phyloP scores from a whole-genome alignment of 2,797 vertebrate species.

The Ceyx erithaca region DNA sequence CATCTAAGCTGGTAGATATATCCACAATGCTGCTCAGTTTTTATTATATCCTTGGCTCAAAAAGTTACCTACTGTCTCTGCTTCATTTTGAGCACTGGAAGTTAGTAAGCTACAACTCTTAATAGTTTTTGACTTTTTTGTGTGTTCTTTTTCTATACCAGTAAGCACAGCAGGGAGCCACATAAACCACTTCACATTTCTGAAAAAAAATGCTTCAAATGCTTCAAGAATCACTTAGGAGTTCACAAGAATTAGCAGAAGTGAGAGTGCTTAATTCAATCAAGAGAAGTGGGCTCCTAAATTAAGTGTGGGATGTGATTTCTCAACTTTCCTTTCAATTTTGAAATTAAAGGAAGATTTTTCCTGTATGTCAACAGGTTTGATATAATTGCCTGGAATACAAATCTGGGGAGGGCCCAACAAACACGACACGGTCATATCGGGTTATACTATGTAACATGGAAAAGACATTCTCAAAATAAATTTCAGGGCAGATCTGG shows the following conservation, averaged over 20 bases:
- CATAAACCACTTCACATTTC: conserved; percentile 1
- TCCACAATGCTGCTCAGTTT: not conserved
- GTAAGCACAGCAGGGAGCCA: not conserved
- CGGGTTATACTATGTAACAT: not conserved
- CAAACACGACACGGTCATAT: not conserved
- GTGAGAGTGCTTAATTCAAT: conserved; percentile 52
- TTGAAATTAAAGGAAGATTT: not conserved
- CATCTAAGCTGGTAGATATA: not conserved
- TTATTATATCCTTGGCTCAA: not conserved
- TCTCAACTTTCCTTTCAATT: not conserved
- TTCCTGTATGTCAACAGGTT: not conserved
- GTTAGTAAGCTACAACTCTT: not conserved
- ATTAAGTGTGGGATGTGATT: not conserved
- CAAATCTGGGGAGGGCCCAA: not conserved
- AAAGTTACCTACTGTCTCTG: not conserved
- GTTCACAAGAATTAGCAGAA: conserved; percentile 34
- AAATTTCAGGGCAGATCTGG: not conserved
- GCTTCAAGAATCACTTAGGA: conserved; percentile 37
- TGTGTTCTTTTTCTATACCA: not conserved
- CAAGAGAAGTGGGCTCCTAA: conserved; percentile 45
- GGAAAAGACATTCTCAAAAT: not conserved
- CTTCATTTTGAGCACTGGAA: not conserved
- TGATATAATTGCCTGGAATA: not conserved
- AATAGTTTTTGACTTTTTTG: conserved; percentile 20
- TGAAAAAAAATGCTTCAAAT: not conserved